These are phyloP conservation scores for Eretmocerus hayati DNA, from an alignment of 2,888 invertebrate species.

Conservation along the genomic window DNA sequence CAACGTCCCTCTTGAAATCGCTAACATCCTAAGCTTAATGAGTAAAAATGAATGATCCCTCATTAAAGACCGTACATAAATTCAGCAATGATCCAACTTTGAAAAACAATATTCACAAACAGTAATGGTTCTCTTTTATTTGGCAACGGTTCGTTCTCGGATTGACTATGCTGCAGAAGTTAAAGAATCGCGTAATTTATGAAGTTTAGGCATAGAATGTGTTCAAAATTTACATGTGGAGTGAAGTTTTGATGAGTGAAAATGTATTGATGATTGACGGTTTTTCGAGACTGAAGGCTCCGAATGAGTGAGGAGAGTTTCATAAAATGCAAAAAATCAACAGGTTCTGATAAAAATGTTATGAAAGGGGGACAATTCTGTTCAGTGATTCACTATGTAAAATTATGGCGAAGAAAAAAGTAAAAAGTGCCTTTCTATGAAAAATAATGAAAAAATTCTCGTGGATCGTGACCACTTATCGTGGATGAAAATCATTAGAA, in stretches of 20 bases:
- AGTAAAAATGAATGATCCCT: too few relatives aligned
- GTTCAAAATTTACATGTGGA: slow-evolving; percentile 40
- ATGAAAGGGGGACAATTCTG: slow-evolving; percentile 27
- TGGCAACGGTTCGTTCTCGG: too few relatives aligned
- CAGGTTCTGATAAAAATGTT: slow-evolving; percentile 14
- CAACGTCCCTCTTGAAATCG: too few relatives aligned
- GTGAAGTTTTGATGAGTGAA: too few relatives aligned
- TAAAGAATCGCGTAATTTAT: too few relatives aligned
- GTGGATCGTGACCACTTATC: slow-evolving; percentile 48
- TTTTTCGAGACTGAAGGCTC: slow-evolving; percentile 24
- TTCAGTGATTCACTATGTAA: slow-evolving; percentile 56
- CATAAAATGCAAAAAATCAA: slow-evolving; percentile 20
- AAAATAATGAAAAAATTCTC: slow-evolving; percentile 43
- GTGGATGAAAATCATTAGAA: slow-evolving; percentile 43
- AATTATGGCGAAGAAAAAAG: slow-evolving; percentile 61
- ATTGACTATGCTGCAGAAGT: too few relatives aligned
- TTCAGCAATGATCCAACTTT: too few relatives aligned
- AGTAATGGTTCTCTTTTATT: too few relatives aligned
- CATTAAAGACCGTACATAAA: too few relatives aligned
- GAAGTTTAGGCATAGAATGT: slow-evolving; percentile 44
- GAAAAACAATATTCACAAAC: too few relatives aligned
- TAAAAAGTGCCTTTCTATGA: slow-evolving; percentile 77
- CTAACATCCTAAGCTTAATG: too few relatives aligned
- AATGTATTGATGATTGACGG: too few relatives aligned
- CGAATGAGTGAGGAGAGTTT: slow-evolving; percentile 18